Evolutionary conservation across 2,113 vertebrate species (phyloP).

Genomic region (Corythornis madagascariensis): DNA sequence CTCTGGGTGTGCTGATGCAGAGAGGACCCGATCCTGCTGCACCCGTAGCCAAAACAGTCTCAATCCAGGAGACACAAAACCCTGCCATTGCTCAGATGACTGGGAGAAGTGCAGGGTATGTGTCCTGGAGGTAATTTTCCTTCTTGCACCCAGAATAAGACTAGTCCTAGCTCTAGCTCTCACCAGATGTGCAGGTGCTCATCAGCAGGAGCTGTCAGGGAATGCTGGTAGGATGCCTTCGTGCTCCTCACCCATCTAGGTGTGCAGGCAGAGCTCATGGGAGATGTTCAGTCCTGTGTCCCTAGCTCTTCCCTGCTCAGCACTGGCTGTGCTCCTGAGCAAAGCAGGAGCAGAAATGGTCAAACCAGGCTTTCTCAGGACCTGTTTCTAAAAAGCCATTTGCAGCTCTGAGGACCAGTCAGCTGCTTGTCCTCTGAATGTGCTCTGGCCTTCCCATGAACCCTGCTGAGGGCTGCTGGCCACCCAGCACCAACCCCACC

Average conservation of each 20-base stretch:
- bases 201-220: not conserved
- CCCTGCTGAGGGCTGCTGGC: not conserved
- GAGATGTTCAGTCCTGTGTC: not conserved
- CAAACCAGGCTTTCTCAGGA: not conserved
- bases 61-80: too few species aligned
- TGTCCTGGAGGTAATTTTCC: too few species aligned
- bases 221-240: not conserved
- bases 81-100: too few species aligned
- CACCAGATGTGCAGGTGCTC: not conserved
- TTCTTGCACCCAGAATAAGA: too few species aligned
- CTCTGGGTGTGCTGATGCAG: too few species aligned
- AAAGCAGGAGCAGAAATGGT: not conserved
- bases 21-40: too few species aligned
- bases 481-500: not conserved
- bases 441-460: not conserved
- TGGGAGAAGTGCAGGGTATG: too few species aligned
- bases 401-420: not conserved
- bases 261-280: not conserved
- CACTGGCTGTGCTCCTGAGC: rapidly evolving
- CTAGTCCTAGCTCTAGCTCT: too few species aligned
- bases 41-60: too few species aligned
- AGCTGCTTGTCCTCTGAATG: not conserved
- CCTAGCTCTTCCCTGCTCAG: not conserved
- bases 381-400: not conserved
- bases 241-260: not conserved